Conservation (phyloP, 2,888 invertebrate genomes). For the Phyto melanocephala region DNA sequence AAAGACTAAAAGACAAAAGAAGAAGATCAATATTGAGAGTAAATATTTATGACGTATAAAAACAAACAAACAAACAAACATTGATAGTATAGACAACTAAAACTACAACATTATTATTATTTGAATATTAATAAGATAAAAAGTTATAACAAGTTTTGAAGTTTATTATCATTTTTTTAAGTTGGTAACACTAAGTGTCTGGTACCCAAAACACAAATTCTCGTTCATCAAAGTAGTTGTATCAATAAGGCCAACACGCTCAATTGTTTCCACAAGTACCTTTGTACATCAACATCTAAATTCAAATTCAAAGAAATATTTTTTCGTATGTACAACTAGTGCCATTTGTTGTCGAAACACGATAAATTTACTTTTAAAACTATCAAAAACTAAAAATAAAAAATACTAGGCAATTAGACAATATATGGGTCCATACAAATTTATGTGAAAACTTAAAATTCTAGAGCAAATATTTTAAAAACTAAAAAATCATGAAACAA, state of each 20-base stretch:
- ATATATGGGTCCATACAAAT: not conserved
- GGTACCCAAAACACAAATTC: slow-evolving; percentile 22
- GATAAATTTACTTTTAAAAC: not conserved
- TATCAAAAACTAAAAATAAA: not conserved
- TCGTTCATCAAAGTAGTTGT: not conserved
- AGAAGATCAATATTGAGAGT: not conserved
- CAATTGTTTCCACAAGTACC: not conserved
- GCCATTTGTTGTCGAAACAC: not conserved
- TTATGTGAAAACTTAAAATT: not conserved
- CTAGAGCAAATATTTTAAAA: not conserved
- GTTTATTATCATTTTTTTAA: slow-evolving; percentile 2
- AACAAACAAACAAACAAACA: not conserved
- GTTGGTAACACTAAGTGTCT: slow-evolving; percentile 52
- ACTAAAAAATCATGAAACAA: not conserved
- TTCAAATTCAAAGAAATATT: not conserved
- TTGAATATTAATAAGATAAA: not conserved
- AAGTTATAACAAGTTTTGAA: too few species aligned
- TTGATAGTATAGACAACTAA: not conserved
- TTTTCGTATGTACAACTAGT: not conserved
- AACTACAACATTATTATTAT: not conserved
- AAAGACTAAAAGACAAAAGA: not conserved
- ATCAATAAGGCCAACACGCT: not conserved
- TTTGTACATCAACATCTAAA: not conserved
- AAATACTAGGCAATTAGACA: not conserved
- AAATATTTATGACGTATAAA: slow-evolving; percentile 15